Evolutionary conservation across 2,888 invertebrate species (phyloP), one percentile per base, ranked within the genome.

Genomic region (Pegoplata infirma): DNA sequence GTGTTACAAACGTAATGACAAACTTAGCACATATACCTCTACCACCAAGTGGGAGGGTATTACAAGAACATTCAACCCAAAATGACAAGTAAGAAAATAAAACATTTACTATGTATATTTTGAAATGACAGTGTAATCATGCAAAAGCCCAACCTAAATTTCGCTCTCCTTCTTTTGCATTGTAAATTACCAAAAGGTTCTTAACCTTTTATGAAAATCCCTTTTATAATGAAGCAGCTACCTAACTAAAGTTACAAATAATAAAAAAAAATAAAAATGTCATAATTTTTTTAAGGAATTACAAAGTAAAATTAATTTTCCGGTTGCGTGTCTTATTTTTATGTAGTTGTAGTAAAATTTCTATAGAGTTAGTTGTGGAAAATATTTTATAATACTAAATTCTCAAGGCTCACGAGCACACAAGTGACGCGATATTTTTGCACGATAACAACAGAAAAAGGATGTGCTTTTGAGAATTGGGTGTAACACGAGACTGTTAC

Each of bases 391-490:
- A 19, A 40, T 36, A n/a, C n/a, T n/a, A 72, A 55, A 36, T 55
- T 71, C 59, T 71, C 36, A 61, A 61, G 55, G 40, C 53, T 72
- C 28, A 46, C 36, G 21, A 56, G 12, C 25, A 56, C 25, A 46
- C 46, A 75, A 40, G 16, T 25, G 25, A 66, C 58, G 58, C 46
- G 28, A 64, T 36, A 59, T 59, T 56, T 47, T 61, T n/a, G 12
- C 64, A 25, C 36, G 53, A 71, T 58, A 56, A 49, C 19, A 55
- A 6, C 21, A 17, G 8, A 49, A 28, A 64, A 61, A 72, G 66
- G 76, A 76, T 76, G 66, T 66, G 61, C 61, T 67, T 67, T 67
- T 72, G 55, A 32, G 61, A 61, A 77, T 77, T 77, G 56, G 49
- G 55, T 59, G 72, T 58, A 72, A 56, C 55, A 49, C 28, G 53